Evolutionary conservation across 35 echinoderm and acorn worm species (phyloP), one percentile per base, ranked within the genome.

Genomic region (Strongylocentrotus purpuratus): DNA sequence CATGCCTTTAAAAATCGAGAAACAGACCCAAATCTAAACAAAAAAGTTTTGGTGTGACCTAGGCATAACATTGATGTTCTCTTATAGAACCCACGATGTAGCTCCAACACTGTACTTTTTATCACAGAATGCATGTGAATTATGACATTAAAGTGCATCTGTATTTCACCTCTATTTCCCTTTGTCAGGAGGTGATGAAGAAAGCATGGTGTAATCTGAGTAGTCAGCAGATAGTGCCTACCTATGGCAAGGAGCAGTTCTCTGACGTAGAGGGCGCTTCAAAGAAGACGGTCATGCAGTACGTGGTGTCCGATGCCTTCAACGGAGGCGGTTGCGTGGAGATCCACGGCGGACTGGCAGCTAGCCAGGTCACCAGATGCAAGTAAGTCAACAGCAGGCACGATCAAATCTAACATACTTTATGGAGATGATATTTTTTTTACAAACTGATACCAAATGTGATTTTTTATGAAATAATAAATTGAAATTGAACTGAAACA

Each of bases 151-250:
- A 7, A 18, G 13, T 33, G 1, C 11, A 15, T 55, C 50, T 55
- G 59, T 11, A 5, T 28, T 5, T 70, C 13, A 86, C 85, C 22
- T 70, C 47, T 87, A 31, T 31, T 94, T 52, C 9, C 70, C 47
- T 31, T 61, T 50, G 61, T 18, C 85, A 99, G 98, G 89, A 90
- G 92, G 95, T 94, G 32, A 97, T 97, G 97, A 93, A 45, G 32
- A 97, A 99, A 47, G 86, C 95, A 14, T 99, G 98, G 98, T 97
- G 97, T 85, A 99, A 97, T 93, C 33, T 97, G 20, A 97, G 97
- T 92, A 95, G 95, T 20, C 97, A 99, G 95, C 97, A 97, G 60
- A 91, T 97, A 15, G 91, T 96, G n/a, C 97, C 97, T 5, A 97
- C 96, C 31, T 95, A 94, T 28, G 52, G 65, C 33, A 52, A 94